Percentiles rank a stretch among this genome's conserved stretches.
Evolutionary conservation across 2,113 vertebrate genomes (phyloP).

Genomic region (Scophthalmus maximus): DNA sequence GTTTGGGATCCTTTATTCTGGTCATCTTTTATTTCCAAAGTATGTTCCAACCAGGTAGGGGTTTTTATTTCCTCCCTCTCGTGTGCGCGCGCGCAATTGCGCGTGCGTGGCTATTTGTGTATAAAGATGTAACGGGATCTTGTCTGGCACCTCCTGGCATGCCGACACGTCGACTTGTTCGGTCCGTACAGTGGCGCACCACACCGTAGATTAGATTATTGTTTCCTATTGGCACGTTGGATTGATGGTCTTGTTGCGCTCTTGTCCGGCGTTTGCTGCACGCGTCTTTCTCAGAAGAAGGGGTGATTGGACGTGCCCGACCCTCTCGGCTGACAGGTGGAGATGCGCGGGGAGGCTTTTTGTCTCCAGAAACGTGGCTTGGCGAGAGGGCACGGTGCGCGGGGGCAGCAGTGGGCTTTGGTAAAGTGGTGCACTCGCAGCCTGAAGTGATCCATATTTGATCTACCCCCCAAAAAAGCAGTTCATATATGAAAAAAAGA

Average conservation of each 20-base stretch:
- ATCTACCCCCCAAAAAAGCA: no score
- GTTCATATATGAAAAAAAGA: background rate
- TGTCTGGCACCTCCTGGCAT: conserved; percentile 28
- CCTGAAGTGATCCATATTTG: background rate
- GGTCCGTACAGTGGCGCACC: conserved; percentile 23
- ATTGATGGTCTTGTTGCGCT: no score
- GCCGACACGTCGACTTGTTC: conserved; percentile 31
- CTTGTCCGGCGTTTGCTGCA: no score
- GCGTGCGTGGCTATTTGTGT: background rate
- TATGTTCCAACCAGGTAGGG: conserved; percentile 99
- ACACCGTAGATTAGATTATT: no score
- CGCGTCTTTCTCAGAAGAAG: background rate
- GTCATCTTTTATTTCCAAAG: conserved; percentile 99
- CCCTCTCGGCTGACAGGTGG: conserved; percentile 40
- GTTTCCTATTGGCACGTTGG: background rate
- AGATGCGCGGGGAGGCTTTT: conserved; percentile 28
- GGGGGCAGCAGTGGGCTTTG: background rate
- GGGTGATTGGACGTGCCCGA: no score
- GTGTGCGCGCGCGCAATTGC: background rate
- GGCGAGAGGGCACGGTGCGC: conserved; percentile 22
- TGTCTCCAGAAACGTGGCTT: conserved; percentile 62
- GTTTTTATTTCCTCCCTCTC: conserved; percentile 3
- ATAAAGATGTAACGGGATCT: conserved; percentile 6
- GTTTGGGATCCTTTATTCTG: conserved; percentile 95
- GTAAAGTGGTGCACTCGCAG: conserved; percentile 13